Evolutionary conservation across 2,888 invertebrate genomes (phyloP).

Genomic region (Heterodera filipjevi): DNA sequence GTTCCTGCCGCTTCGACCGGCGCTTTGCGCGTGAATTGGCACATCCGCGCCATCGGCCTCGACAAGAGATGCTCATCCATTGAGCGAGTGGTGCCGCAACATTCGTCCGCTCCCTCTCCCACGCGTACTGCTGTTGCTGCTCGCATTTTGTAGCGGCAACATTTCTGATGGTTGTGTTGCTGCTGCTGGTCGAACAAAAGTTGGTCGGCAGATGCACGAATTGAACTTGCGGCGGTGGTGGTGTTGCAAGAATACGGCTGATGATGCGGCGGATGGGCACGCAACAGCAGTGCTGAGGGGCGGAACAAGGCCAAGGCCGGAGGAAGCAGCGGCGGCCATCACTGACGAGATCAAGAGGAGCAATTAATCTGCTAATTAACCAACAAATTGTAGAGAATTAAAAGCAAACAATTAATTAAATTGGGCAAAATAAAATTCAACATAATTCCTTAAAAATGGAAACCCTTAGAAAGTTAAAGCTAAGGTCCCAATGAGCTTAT

Average conservation of each 20-base stretch:
- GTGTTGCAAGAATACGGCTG: background rate
- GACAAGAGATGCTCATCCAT: background rate
- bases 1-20: conserved; percentile 13
- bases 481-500: no score
- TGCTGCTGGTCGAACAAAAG: conserved; percentile 2
- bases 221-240: background rate
- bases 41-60: background rate
- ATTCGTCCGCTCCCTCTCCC: background rate
- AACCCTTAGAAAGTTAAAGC: no score
- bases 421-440: no score
- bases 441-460: no score
- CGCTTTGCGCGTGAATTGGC: conserved; percentile 1
- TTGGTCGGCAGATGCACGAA: background rate
- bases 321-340: conserved; percentile 27
- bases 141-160: background rate
- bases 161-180: background rate
- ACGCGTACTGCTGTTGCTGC: background rate
- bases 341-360: background rate
- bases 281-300: background rate
- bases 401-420: background rate
- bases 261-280: background rate
- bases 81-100: conserved; percentile 3
- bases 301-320: background rate
- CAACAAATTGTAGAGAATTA: no score
- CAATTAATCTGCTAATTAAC: no score